Percentiles rank a stretch among this genome's conserved stretches.
Conservation (phyloP, 2,888 invertebrate genomes). For the Diarsia rubi region DNA sequence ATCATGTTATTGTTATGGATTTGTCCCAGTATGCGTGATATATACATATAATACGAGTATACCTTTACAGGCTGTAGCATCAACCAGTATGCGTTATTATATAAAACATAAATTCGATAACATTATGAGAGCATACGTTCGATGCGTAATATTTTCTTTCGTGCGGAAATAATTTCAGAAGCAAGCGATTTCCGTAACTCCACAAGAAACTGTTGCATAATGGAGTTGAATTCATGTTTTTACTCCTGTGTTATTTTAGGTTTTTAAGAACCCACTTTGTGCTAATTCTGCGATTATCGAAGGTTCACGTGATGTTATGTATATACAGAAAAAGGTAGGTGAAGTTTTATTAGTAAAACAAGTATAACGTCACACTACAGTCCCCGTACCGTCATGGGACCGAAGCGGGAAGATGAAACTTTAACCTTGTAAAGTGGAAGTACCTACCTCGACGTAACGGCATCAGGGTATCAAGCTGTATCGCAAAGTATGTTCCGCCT, state of each 20-base stretch:
- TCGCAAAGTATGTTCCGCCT: not conserved
- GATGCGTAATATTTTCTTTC: constrained; percentile 52
- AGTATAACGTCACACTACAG: not conserved
- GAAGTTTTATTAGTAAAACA: not conserved
- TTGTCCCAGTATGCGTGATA: constrained; percentile 44
- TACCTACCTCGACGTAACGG: not conserved
- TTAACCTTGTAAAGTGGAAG: not conserved
- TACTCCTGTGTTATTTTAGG: constrained; percentile 1
- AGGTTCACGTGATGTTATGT: not conserved
- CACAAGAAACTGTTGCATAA: constrained; percentile 40
- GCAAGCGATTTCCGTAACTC: constrained; percentile 47
- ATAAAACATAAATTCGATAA: constrained; percentile 54
- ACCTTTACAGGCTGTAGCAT: constrained; percentile 28
- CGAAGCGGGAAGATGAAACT: not conserved
- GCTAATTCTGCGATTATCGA: not conserved
- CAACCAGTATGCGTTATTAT: constrained; percentile 46
- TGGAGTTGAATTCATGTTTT: constrained; percentile 17
- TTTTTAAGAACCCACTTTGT: not conserved
- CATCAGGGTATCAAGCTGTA: not conserved
- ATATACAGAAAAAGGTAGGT: not conserved
- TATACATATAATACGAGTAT: constrained; percentile 8
- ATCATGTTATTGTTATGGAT: constrained; percentile 62
- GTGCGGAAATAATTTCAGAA: constrained; percentile 55
- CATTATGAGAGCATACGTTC: constrained; percentile 44
- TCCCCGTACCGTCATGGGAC: not conserved